Conservation (phyloP, 2,888 invertebrate species). For the Torymus tubicola region DNA sequence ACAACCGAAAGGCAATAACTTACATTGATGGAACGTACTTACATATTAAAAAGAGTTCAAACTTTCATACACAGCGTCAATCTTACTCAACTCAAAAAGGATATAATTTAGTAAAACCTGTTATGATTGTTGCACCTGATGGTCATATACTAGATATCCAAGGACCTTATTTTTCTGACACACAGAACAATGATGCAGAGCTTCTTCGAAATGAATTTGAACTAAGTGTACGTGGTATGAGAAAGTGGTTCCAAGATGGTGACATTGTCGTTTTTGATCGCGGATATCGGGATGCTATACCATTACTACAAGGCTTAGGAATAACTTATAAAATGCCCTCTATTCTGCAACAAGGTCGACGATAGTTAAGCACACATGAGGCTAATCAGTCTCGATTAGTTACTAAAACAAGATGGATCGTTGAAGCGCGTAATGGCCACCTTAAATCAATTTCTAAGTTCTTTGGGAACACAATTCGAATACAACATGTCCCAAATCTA, state of each 20-base stretch:
- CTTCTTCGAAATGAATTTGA: neutral
- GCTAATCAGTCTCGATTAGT: slow-evolving; percentile 45
- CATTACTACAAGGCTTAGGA: slow-evolving; percentile 19
- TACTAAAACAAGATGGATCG: slow-evolving; percentile 54
- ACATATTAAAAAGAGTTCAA: neutral
- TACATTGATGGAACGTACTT: neutral
- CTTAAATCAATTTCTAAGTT: no score
- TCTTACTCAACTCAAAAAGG: neutral
- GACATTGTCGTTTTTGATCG: no score
- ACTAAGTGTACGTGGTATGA: neutral
- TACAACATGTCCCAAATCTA: neutral
- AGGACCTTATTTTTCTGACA: neutral
- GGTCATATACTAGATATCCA: neutral
- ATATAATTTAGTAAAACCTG: neutral
- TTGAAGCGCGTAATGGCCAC: neutral
- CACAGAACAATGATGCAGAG: neutral
- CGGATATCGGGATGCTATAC: slow-evolving; percentile 56
- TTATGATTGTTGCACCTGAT: neutral
- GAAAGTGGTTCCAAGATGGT: no score
- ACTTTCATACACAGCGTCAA: neutral
- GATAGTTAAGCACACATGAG: slow-evolving; percentile 48
- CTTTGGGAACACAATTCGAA: no score
- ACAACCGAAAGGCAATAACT: neutral
- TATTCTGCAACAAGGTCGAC: slow-evolving; percentile 15
- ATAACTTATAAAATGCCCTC: slow-evolving; percentile 44